Evolutionary conservation across 1,140 invertebrate genomes (phyloP).

Genomic region (Druon quercuslanigerum): DNA sequence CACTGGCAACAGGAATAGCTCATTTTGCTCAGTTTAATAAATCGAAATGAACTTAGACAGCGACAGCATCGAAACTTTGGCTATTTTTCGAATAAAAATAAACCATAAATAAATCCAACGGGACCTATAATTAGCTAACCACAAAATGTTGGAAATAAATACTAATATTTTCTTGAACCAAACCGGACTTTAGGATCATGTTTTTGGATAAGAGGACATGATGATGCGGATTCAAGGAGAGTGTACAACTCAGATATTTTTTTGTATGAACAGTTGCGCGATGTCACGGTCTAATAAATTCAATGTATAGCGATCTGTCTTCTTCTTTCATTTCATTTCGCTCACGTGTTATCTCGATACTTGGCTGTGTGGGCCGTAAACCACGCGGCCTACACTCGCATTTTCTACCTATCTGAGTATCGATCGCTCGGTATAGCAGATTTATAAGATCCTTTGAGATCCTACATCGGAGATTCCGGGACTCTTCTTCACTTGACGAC

Average conservation of each 20-base stretch:
- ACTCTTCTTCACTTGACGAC: conserved; percentile 4
- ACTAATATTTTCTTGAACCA: no score
- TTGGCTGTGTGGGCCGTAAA: conserved; percentile 51
- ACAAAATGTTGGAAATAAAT: no score
- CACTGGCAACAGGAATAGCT: no score
- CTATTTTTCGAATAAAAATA: no score
- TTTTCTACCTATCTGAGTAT: conserved; percentile 49
- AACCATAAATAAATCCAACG: no score
- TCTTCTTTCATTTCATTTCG: conserved; percentile 43
- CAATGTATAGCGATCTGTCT: conserved; percentile 16
- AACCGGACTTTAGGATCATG: no score
- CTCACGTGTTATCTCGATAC: conserved; percentile 46
- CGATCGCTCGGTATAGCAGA: conserved; percentile 50
- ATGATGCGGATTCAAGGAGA: neutral
- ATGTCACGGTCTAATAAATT: conserved; percentile 49
- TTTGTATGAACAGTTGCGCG: conserved; percentile 34
- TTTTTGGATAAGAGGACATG: no score
- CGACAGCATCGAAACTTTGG: no score
- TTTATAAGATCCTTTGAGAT: conserved; percentile 30
- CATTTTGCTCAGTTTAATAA: no score
- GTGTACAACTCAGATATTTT: neutral
- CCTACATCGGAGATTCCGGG: conserved; percentile 1
- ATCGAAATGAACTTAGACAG: no score
- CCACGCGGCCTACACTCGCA: conserved; percentile 49
- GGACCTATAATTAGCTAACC: no score